Evolutionary conservation across 2,888 invertebrate genomes (phyloP), one percentile per base, ranked within the genome.

Genomic region (Drosophila leonis): DNA sequence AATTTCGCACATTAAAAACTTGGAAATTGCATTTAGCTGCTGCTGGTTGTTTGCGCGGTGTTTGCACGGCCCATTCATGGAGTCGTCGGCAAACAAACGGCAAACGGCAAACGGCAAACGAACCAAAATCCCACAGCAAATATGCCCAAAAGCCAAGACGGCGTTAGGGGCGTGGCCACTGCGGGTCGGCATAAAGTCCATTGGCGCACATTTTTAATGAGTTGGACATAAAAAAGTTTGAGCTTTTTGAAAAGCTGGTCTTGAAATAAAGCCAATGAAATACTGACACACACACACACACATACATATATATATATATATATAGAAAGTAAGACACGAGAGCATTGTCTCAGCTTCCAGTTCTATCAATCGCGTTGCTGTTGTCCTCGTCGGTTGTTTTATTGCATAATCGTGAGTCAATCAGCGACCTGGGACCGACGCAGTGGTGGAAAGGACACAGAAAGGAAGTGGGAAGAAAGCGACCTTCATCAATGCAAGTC

Each of bases 381-480:
- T 68, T 78, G 71, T 78, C 65, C 80, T 70, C 72, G 69, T 75
- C 77, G 66, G 75, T 56, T 80, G 75, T 88, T 90, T 90, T 91
- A 90, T 91, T 85, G 86, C 91, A 89, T 86, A 91, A 86, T 88
- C 92, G 91, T 90, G 92, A 90, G 89, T 86, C 86, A 91, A 90
- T 90, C 90, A 87, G 80, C 78, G 69, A 76, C 72, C 81, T 63
- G 75, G 62, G 64, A 64, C 20, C 42, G 12, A 5, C 8, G 49
- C 29, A 55, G 51, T 15, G 24, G 2, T 6, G 29, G 13, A 31
- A 20, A 15, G 15, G 35, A 8, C 41, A 1, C 13, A 9, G 20
- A 29, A 3, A 33, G n/a, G 13, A 9, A 15, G 20, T 20, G 12
- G n/a, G 13, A 13, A 37, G 48, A 27, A 18, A 10, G 33, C 75